These are phyloP conservation scores for Archips crataeganus DNA, from an alignment of 2,888 invertebrate genomes.

Conservation along the genomic window DNA sequence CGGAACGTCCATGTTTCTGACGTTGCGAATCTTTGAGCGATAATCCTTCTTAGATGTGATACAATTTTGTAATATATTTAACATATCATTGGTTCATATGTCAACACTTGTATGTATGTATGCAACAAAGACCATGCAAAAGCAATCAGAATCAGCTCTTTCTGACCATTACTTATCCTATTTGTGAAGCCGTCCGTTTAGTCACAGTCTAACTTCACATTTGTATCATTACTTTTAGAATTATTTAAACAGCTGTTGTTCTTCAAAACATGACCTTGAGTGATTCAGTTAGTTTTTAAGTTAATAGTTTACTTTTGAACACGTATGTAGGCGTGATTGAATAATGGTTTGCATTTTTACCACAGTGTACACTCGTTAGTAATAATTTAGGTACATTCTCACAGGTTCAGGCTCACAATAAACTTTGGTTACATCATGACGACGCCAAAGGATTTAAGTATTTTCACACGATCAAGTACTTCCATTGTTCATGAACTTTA, in stretches of 20 bases:
- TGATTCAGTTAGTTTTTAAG: constrained; percentile 10
- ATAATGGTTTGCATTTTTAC: neutral
- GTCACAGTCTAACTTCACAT: constrained; percentile 29
- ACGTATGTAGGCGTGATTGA: constrained; percentile 7
- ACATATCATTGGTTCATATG: neutral
- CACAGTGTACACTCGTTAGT: neutral
- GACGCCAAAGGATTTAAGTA: constrained; percentile 42
- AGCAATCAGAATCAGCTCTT: constrained; percentile 23
- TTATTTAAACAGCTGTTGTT: constrained; percentile 14
- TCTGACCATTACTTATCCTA: constrained; percentile 24
- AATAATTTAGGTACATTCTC: neutral
- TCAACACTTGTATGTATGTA: neutral
- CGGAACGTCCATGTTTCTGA: constrained; percentile 38
- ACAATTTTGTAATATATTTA: neutral
- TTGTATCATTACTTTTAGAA: constrained; percentile 20
- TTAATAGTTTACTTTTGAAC: neutral
- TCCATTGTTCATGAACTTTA: constrained; percentile 49
- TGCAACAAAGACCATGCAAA: constrained; percentile 20
- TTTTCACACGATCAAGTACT: constrained; percentile 50
- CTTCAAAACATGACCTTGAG: constrained; percentile 22
- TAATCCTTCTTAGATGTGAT: constrained; percentile 33
- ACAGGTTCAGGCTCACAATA: neutral
- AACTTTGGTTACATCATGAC: constrained; percentile 47
- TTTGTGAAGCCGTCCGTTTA: constrained; percentile 21
- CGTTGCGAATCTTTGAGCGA: constrained; percentile 42